Evolutionary conservation across 2,888 invertebrate species (phyloP).

Genomic region (Cryptophagus acutangulus): DNA sequence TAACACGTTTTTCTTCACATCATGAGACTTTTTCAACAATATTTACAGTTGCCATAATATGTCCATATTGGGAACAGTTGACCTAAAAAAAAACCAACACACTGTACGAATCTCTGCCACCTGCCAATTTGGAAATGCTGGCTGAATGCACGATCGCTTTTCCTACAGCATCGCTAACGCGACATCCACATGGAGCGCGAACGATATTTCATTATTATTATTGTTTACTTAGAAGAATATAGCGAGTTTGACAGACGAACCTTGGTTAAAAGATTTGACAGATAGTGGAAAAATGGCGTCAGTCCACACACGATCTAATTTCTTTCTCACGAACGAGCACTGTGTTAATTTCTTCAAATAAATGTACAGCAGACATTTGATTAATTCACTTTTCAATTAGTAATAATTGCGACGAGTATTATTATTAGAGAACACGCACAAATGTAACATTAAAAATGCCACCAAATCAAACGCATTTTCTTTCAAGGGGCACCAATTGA

Average conservation of each 20-base stretch:
- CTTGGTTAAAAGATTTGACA: slow-evolving; percentile 38
- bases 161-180: too few relatives aligned
- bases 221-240: slow-evolving; percentile 42
- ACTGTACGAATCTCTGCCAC: not conserved
- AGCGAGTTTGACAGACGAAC: slow-evolving; percentile 37
- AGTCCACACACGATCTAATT: slow-evolving; percentile 13
- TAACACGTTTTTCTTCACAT: slow-evolving; percentile 27
- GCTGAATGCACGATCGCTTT: too few relatives aligned
- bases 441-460: slow-evolving; percentile 37
- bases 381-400: slow-evolving; percentile 3
- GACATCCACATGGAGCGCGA: too few relatives aligned
- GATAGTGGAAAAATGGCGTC: slow-evolving; percentile 40
- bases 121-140: too few relatives aligned
- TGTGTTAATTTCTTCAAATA: slow-evolving; percentile 4
- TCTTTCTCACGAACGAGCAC: slow-evolving; percentile 2
- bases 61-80: slow-evolving; percentile 45
- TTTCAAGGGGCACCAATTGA: slow-evolving; percentile 23
- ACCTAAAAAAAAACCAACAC: slow-evolving; percentile 36
- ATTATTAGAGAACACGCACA: too few relatives aligned
- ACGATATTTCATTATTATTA: slow-evolving; percentile 33
- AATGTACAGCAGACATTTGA: not conserved
- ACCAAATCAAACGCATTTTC: slow-evolving; percentile 40
- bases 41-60: slow-evolving; percentile 18
- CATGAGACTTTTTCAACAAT: slow-evolving; percentile 12
- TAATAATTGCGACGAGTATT: not conserved